Conservation (phyloP, 2,888 invertebrate genomes). For the Ryuthela nishihirai region DNA sequence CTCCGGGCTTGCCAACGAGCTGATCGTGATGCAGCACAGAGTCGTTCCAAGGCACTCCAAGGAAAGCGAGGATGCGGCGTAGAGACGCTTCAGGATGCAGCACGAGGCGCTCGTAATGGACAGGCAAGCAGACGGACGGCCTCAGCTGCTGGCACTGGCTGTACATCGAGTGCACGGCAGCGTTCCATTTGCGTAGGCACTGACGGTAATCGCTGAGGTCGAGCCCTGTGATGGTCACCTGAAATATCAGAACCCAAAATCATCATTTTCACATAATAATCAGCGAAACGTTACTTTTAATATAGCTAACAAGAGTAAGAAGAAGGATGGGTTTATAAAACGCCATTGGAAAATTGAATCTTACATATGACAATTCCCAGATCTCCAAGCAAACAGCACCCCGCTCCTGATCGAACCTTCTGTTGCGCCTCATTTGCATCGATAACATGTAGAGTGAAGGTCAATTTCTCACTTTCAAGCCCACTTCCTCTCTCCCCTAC, state of each 20-base stretch:
- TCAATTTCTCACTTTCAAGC: too few relatives aligned
- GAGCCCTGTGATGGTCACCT: slow-evolving; percentile 86
- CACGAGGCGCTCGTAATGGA: slow-evolving; percentile 96
- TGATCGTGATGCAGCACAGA: slow-evolving; percentile 96
- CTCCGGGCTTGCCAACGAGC: slow-evolving; percentile 91
- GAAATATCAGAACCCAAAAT: slow-evolving; percentile 21
- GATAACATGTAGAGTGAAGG: too few relatives aligned
- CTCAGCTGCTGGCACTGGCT: slow-evolving; percentile 78
- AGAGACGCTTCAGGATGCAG: slow-evolving; percentile 87
- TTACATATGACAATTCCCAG: too few relatives aligned
- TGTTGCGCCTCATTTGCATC: too few relatives aligned
- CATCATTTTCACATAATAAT: too few relatives aligned
- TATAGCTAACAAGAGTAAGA: too few relatives aligned
- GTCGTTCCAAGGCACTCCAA: slow-evolving; percentile 91
- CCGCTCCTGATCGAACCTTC: too few relatives aligned
- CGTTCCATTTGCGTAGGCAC: slow-evolving; percentile 95
- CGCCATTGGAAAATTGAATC: too few relatives aligned
- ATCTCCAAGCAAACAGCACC: too few relatives aligned
- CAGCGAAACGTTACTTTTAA: too few relatives aligned
- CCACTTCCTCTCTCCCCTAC: too few relatives aligned
- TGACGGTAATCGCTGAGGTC: slow-evolving; percentile 89
- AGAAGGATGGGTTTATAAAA: too few relatives aligned
- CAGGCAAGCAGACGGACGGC: slow-evolving; percentile 64
- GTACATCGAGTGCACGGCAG: slow-evolving; percentile 90
- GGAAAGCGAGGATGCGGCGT: slow-evolving; percentile 78